Evolutionary conservation across 2,797 vertebrate genomes (phyloP).

Genomic region (Lagocephalus sceleratus): DNA sequence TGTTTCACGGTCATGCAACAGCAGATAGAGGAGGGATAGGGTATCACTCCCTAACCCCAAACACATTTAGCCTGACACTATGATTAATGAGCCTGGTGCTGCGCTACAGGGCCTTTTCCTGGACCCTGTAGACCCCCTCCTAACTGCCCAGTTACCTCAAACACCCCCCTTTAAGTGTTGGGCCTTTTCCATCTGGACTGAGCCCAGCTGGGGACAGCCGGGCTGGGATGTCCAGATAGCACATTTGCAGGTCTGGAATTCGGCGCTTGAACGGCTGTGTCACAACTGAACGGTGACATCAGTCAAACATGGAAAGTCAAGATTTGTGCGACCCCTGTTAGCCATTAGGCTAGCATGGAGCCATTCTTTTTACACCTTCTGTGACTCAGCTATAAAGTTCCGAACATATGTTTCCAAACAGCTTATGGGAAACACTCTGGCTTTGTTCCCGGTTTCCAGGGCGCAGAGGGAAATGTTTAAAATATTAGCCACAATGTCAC

Average conservation of each 20-base stretch:
- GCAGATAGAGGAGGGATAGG: conserved; percentile 80
- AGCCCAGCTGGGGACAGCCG: conserved; percentile 57
- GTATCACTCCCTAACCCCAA: conserved; percentile 84
- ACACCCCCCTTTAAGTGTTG: conserved; percentile 17
- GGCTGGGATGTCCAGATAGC: conserved; percentile 8
- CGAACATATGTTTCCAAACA: neutral
- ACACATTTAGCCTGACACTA: conserved; percentile 90
- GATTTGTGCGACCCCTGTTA: no score
- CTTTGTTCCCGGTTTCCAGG: no score
- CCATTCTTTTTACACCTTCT: no score
- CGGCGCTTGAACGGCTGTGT: no score
- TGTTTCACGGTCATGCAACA: conserved; percentile 59
- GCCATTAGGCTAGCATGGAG: no score
- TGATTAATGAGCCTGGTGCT: conserved; percentile 89
- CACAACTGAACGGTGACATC: no score
- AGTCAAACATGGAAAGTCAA: no score
- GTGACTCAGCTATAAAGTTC: no score
- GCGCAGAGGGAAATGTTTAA: no score
- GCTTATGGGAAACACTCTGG: no score
- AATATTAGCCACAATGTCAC: no score
- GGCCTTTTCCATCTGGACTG: conserved; percentile 71
- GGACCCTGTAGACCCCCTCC: conserved; percentile 82
- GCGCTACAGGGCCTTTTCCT: conserved; percentile 76
- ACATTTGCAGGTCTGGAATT: neutral
- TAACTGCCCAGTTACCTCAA: conserved; percentile 44